A percentile compares a stretch with the other conserved stretches of the same genome.
phyloP scores from a whole-genome alignment of 2,797 vertebrate species.

The Darevskia nairensis region DNA sequence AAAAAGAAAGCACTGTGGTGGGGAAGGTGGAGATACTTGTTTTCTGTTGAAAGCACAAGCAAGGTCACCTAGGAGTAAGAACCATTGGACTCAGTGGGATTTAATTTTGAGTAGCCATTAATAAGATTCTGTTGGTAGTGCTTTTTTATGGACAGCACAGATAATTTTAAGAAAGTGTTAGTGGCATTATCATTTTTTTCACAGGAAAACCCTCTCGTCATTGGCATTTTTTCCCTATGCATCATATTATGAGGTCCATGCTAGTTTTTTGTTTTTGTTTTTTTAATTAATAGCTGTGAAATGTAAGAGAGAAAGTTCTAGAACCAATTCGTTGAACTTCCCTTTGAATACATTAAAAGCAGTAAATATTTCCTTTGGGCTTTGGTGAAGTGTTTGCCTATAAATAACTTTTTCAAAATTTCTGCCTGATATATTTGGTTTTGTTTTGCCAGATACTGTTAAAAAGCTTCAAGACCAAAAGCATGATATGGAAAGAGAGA shows the following conservation, averaged over 20 bases:
- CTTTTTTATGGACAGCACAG: neutral
- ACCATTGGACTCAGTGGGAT: no score
- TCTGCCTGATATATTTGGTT: neutral
- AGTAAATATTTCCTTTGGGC: neutral
- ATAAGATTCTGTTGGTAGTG: no score
- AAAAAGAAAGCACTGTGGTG: no score
- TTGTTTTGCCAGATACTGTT: conserved; percentile 85
- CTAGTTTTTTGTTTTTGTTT: no score
- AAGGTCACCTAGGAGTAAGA: no score
- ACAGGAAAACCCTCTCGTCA: neutral
- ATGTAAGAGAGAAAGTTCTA: neutral
- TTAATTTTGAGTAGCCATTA: no score
- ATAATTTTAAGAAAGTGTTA: neutral
- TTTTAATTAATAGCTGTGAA: no score
- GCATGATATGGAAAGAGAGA: conserved; percentile 96
- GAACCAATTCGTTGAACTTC: neutral
- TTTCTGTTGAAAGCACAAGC: no score
- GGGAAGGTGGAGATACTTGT: no score
- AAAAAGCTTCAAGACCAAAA: conserved; percentile 97
- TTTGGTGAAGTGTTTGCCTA: neutral
- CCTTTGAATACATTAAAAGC: neutral
- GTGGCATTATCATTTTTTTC: neutral
- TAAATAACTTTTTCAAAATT: neutral
- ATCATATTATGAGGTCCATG: no score
- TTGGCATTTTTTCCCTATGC: neutral